These are phyloP conservation scores for Piprites chloris DNA, from an alignment of 2,113 vertebrate species.

Conservation along the genomic window DNA sequence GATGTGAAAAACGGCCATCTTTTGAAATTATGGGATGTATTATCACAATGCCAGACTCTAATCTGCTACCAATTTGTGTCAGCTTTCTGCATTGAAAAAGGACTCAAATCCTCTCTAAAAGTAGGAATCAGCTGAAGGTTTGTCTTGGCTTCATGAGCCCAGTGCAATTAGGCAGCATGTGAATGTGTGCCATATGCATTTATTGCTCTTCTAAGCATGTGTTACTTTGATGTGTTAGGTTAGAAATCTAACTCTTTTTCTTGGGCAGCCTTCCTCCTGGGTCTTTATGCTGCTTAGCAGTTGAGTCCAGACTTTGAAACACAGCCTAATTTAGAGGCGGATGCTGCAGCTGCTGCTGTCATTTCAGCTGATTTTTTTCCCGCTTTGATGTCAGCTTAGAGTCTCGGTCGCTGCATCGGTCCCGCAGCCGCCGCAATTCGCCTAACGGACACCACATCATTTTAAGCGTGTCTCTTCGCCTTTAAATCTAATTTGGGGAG, in stretches of 20 bases:
- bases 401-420: constrained; percentile 76
- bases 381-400: constrained; percentile 92
- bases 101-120: constrained; percentile 71
- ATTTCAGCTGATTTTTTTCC: constrained; percentile 83
- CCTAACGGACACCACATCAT: constrained; percentile 47
- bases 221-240: constrained; percentile 87
- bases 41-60: constrained; percentile 67
- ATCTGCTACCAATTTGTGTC: constrained; percentile 80
- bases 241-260: constrained; percentile 83
- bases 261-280: constrained; percentile 87
- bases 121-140: constrained; percentile 76
- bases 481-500: constrained; percentile 56
- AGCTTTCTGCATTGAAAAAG: constrained; percentile 65
- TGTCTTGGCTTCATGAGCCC: constrained; percentile 75
- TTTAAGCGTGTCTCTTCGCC: constrained; percentile 65
- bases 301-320: constrained; percentile 93
- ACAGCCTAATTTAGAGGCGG: constrained; percentile 86
- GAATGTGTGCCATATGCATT: constrained; percentile 82
- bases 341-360: constrained; percentile 93
- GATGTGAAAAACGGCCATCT: constrained; percentile 61
- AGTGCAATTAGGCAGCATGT: constrained; percentile 80
- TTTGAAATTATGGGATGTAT: constrained; percentile 73
- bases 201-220: constrained; percentile 84
- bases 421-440: constrained; percentile 67
- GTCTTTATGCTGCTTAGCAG: constrained; percentile 91